Conservation (phyloP, 2,888 invertebrate species). For the Pycnomerus fuliginosus region DNA sequence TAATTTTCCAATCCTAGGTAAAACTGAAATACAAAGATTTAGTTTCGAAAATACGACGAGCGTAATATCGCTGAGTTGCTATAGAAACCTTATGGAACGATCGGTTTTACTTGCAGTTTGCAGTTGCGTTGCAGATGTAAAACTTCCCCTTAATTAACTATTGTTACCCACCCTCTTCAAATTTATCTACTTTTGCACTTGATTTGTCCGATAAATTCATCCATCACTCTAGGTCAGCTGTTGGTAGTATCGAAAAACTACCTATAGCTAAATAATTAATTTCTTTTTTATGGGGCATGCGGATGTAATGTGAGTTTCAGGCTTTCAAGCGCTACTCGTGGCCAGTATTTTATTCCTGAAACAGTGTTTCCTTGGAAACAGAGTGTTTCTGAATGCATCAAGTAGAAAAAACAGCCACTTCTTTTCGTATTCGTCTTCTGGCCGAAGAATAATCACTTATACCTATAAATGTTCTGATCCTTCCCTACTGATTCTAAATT, state of each 20-base stretch:
- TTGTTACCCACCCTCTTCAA: not conserved
- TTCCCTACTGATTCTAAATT: no score
- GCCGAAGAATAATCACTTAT: no score
- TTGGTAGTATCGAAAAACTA: slow-evolving; percentile 4
- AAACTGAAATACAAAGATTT: no score
- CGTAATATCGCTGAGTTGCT: no score
- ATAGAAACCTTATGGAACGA: no score
- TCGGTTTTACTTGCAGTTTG: not conserved
- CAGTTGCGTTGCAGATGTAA: not conserved
- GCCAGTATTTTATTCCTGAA: slow-evolving; percentile 9
- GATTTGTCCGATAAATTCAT: not conserved
- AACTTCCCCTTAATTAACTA: not conserved
- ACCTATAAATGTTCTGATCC: no score
- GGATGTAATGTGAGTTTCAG: not conserved
- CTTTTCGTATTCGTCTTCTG: no score
- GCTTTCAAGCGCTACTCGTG: slow-evolving; percentile 16
- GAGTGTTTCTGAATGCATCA: slow-evolving; percentile 40
- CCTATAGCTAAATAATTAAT: slow-evolving; percentile 6
- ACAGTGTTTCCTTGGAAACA: slow-evolving; percentile 33
- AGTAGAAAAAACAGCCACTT: slow-evolving; percentile 23
- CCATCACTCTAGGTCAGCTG: not conserved
- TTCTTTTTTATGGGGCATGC: slow-evolving; percentile 12
- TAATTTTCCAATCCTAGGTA: no score
- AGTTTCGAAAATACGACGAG: no score
- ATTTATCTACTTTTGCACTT: not conserved